Percentiles rank a stretch among this genome's conserved stretches.
These are phyloP conservation scores for Hapalemur alaotrensis DNA, from an alignment of 2,797 vertebrate species.

Conservation along the genomic window DNA sequence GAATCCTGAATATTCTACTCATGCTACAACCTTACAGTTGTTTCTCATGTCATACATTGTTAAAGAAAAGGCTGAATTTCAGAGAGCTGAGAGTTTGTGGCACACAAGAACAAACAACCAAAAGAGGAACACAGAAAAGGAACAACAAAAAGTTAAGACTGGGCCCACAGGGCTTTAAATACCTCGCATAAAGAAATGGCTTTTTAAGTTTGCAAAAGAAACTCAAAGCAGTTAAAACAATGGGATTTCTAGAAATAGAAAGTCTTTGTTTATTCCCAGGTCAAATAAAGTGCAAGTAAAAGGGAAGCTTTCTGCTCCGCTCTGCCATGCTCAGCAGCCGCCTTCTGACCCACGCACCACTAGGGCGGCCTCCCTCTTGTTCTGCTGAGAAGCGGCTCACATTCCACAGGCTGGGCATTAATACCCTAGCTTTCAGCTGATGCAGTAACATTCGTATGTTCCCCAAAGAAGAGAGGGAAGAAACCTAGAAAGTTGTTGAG, in stretches of 20 bases:
- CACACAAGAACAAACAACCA: not conserved
- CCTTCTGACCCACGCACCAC: not conserved
- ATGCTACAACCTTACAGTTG: not conserved
- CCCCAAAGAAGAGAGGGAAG: not conserved
- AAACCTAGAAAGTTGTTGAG: not conserved
- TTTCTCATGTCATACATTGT: not conserved
- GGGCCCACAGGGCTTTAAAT: not conserved
- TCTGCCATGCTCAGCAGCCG: not conserved
- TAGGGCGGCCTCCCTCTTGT: not conserved
- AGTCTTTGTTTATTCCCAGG: conserved; percentile 77
- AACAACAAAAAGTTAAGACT: not conserved
- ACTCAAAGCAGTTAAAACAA: conserved; percentile 73
- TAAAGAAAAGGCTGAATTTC: conserved; percentile 31
- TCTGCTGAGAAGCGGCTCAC: conserved; percentile 34
- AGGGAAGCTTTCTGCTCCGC: conserved; percentile 64
- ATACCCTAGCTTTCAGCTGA: conserved; percentile 7
- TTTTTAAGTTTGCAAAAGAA: conserved; percentile 66
- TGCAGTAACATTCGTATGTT: not conserved
- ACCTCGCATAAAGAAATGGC: conserved; percentile 43
- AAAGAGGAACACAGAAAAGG: not conserved
- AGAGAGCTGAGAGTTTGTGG: conserved; percentile 2
- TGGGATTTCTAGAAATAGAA: conserved; percentile 77
- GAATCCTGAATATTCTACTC: not conserved
- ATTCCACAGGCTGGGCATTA: not conserved
- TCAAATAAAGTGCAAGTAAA: conserved; percentile 75